Evolutionary conservation across 1,140 invertebrate genomes (phyloP).

Genomic region (Antheraea mylitta): DNA sequence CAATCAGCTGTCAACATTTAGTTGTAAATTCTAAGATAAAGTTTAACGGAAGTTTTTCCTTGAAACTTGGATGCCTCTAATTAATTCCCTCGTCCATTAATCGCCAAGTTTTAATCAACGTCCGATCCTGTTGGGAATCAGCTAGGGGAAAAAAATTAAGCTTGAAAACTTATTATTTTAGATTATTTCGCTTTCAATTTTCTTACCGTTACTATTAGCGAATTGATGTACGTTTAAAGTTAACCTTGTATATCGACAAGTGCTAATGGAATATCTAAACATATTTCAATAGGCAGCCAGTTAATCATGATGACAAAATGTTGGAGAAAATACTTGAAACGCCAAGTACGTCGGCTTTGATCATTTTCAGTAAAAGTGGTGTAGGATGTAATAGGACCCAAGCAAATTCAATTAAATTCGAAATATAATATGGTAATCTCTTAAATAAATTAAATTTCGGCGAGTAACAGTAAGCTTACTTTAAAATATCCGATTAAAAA

Average conservation of each 20-base stretch:
- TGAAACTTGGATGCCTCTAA: slow-evolving; percentile 43
- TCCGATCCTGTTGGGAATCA: slow-evolving; percentile 11
- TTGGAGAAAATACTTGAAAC: neutral
- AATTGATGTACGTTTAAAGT: neutral
- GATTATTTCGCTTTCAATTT: neutral
- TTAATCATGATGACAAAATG: no score
- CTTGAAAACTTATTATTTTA: neutral
- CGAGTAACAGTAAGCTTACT: neutral
- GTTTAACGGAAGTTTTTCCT: slow-evolving; percentile 34
- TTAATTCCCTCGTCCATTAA: slow-evolving; percentile 57
- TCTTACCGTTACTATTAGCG: neutral
- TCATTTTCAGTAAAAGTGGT: no score
- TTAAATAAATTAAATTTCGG: neutral
- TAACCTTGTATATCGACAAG: neutral
- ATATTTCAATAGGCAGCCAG: no score
- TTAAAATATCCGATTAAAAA: neutral
- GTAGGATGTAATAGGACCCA: no score
- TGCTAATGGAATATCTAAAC: no score
- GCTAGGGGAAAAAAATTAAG: neutral
- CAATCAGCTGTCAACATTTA: slow-evolving; percentile 31
- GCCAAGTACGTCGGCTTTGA: neutral
- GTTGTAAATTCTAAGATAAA: slow-evolving; percentile 28
- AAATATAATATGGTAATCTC: neutral
- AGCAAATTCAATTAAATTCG: no score
- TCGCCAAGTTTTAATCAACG: slow-evolving; percentile 43